Conservation (phyloP, 2,797 vertebrate species). For the Lepidocolaptes lacrymiger region DNA sequence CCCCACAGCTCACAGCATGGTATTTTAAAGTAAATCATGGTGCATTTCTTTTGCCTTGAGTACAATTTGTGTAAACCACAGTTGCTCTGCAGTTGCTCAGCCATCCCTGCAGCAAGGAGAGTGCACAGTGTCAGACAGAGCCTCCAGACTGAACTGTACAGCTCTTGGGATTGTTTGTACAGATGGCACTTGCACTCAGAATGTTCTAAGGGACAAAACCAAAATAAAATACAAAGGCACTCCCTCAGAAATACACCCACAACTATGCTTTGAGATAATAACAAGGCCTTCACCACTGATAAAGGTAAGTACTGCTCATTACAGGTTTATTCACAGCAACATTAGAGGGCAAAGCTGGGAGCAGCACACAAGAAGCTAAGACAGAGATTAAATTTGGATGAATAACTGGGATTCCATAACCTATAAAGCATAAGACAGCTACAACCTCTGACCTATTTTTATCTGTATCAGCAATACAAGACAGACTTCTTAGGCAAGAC, state of each 20-base stretch:
- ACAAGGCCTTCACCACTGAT: not conserved
- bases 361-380: not conserved
- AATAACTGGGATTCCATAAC: not conserved
- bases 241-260: not conserved
- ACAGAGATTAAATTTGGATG: not conserved
- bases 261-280: not conserved
- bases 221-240: not conserved
- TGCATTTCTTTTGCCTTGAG: not conserved
- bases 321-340: not conserved
- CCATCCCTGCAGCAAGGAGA: not conserved
- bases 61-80: not conserved
- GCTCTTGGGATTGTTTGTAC: not conserved
- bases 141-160: not conserved
- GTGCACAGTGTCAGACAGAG: not conserved
- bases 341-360: not conserved
- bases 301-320: not conserved
- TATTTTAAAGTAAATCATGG: not conserved
- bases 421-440: not conserved
- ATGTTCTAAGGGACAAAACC: not conserved
- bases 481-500: not conserved
- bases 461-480: not conserved
- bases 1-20: not conserved
- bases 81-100: not conserved
- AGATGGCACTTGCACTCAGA: not conserved
- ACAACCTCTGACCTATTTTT: not conserved